phyloP scores from a whole-genome alignment of 2,797 vertebrate genomes.

The Ispidina picta region DNA sequence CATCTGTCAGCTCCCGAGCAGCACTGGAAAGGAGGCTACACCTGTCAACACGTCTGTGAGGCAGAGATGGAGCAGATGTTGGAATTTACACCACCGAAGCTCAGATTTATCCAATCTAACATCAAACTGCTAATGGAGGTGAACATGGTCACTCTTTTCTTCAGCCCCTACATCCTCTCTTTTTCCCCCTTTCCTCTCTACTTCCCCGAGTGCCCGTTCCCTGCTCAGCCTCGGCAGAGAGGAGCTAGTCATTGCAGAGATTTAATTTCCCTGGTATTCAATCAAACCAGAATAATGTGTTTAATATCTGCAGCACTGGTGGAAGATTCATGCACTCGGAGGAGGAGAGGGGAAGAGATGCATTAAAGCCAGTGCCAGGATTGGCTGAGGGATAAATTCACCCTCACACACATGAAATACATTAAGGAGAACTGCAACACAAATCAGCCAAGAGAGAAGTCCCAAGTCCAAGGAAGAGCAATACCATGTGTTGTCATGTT shows the following conservation, averaged over 20 bases:
- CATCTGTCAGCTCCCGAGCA: slow-evolving; percentile 81
- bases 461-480: slow-evolving; percentile 5
- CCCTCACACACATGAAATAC: not conserved
- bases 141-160: slow-evolving; percentile 6
- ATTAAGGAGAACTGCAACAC: not conserved
- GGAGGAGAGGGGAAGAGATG: slow-evolving; percentile 28
- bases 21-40: slow-evolving; percentile 73
- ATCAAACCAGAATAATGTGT: slow-evolving; percentile 76
- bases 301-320: slow-evolving; percentile 69
- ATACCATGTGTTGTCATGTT: not conserved
- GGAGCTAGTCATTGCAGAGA: slow-evolving; percentile 17
- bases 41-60: slow-evolving; percentile 82
- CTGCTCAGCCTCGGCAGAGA: not conserved
- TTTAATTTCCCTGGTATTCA: slow-evolving; percentile 64
- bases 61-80: slow-evolving; percentile 79
- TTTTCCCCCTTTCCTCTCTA: not conserved
- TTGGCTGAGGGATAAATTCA: not conserved
- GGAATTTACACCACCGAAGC: slow-evolving; percentile 74
- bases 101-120: slow-evolving; percentile 71
- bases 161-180: not conserved
- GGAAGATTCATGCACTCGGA: slow-evolving; percentile 59
- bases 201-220: not conserved
- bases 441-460: slow-evolving; percentile 10
- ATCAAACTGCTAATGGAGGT: slow-evolving; percentile 65
- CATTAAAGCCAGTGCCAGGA: slow-evolving; percentile 28